Evolutionary conservation across 2,888 invertebrate species (phyloP).

Genomic region (Phalangium opilio): DNA sequence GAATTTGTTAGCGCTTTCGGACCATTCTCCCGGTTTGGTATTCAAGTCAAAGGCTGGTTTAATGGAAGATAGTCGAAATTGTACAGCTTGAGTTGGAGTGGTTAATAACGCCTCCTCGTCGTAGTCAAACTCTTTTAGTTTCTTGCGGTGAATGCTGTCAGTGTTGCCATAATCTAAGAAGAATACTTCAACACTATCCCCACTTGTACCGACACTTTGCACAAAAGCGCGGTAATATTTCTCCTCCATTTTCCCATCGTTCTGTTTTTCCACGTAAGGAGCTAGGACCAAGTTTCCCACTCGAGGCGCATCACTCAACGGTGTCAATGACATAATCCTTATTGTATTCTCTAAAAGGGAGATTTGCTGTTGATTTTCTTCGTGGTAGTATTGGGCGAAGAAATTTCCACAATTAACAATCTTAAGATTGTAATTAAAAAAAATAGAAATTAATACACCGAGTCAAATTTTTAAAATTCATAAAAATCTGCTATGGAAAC

Average conservation of each 20-base stretch:
- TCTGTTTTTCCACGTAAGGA: neutral
- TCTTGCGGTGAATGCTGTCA: neutral
- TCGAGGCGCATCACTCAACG: neutral
- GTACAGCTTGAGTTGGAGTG: too few species aligned
- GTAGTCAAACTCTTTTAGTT: too few species aligned
- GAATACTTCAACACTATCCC: conserved; percentile 8
- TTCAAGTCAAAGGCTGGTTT: too few species aligned
- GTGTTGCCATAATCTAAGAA: conserved; percentile 17
- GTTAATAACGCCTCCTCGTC: too few species aligned
- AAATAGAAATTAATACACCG: too few species aligned
- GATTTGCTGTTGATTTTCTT: conserved; percentile 13
- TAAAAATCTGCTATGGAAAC: too few species aligned
- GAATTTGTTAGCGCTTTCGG: too few species aligned
- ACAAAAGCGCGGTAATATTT: neutral
- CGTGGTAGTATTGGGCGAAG: conserved; percentile 46
- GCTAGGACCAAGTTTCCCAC: neutral
- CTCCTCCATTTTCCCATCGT: neutral
- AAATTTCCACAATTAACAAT: conserved; percentile 39
- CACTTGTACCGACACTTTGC: neutral
- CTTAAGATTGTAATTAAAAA: neutral
- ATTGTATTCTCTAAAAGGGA: too few species aligned
- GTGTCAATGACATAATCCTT: too few species aligned
- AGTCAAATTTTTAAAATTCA: too few species aligned
- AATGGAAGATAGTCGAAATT: too few species aligned
- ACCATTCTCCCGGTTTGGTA: too few species aligned